Conservation (phyloP, 2,113 vertebrate species). For the Solea solea region DNA sequence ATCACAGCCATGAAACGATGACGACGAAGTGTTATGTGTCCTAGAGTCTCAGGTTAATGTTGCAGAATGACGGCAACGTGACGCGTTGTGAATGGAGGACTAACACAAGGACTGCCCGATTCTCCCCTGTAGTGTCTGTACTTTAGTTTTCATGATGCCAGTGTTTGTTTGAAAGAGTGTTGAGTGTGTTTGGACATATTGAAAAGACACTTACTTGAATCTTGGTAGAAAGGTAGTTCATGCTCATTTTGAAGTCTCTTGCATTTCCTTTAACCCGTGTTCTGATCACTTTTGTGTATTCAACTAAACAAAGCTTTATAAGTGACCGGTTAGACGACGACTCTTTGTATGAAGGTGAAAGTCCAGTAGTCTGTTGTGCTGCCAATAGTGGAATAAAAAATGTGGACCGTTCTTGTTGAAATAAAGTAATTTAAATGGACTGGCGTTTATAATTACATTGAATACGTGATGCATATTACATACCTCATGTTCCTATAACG, state of each 20-base stretch:
- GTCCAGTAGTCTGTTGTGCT: slow-evolving; percentile 20
- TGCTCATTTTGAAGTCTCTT: slow-evolving; percentile 27
- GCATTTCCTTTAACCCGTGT: slow-evolving; percentile 23
- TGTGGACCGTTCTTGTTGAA: slow-evolving; percentile 24
- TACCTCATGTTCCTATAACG: no score
- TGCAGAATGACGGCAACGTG: slow-evolving; percentile 19
- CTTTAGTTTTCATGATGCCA: slow-evolving; percentile 8
- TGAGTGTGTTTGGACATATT: slow-evolving; percentile 22
- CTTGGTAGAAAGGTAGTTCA: slow-evolving; percentile 2
- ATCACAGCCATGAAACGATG: not conserved
- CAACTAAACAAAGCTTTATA: slow-evolving; percentile 41
- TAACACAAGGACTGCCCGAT: slow-evolving; percentile 1
- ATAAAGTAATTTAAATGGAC: slow-evolving; percentile 20
- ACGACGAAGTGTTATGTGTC: slow-evolving; percentile 12
- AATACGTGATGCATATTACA: not conserved
- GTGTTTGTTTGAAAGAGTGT: slow-evolving; percentile 11
- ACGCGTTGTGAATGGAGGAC: not conserved
- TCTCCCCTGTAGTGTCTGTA: not conserved
- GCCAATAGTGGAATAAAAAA: slow-evolving; percentile 38
- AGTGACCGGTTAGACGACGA: slow-evolving; percentile 8
- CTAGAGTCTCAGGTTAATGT: slow-evolving; percentile 48
- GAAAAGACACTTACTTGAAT: slow-evolving; percentile 24
- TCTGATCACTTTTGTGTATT: slow-evolving; percentile 12
- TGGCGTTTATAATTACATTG: not conserved
- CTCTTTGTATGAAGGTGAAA: slow-evolving; percentile 8